phyloP scores from a whole-genome alignment of 2,113 vertebrate genomes.

The Cricetomys ansorgei region DNA sequence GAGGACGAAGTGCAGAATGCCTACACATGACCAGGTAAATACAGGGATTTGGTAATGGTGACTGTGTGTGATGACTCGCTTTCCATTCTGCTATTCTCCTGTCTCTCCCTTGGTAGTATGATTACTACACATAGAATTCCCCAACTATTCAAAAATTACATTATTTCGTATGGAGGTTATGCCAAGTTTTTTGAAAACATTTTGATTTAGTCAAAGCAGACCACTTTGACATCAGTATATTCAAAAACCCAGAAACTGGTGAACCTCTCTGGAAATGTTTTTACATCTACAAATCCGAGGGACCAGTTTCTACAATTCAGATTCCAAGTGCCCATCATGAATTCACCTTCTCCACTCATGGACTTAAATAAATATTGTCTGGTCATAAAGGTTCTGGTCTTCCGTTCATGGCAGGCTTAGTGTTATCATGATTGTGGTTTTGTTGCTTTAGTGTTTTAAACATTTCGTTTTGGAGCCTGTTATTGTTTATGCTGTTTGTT shows the following conservation, averaged over 20 bases:
- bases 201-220: conserved; percentile 1
- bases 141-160: conserved; percentile 21
- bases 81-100: conserved; percentile 54
- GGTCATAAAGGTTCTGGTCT: conserved; percentile 64
- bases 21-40: conserved; percentile 99
- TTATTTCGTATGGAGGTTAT: conserved; percentile 13
- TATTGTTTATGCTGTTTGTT: conserved; percentile 19
- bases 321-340: neutral
- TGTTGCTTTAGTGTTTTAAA: conserved; percentile 28
- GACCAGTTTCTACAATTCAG: conserved; percentile 9
- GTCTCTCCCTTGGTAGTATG: conserved; percentile 26
- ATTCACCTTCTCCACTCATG: neutral
- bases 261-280: neutral
- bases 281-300: neutral
- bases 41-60: conserved; percentile 81
- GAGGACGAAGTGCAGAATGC: conserved; percentile 99
- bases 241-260: neutral
- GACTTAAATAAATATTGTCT: conserved; percentile 61
- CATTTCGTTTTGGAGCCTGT: conserved; percentile 43
- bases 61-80: conserved; percentile 75
- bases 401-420: conserved; percentile 71
- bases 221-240: neutral
- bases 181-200: conserved; percentile 10
- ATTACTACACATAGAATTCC: neutral
- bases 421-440: conserved; percentile 50